These are phyloP conservation scores for Ditylenchus dipsaci DNA, from an alignment of 1,140 invertebrate genomes.

Conservation along the genomic window DNA sequence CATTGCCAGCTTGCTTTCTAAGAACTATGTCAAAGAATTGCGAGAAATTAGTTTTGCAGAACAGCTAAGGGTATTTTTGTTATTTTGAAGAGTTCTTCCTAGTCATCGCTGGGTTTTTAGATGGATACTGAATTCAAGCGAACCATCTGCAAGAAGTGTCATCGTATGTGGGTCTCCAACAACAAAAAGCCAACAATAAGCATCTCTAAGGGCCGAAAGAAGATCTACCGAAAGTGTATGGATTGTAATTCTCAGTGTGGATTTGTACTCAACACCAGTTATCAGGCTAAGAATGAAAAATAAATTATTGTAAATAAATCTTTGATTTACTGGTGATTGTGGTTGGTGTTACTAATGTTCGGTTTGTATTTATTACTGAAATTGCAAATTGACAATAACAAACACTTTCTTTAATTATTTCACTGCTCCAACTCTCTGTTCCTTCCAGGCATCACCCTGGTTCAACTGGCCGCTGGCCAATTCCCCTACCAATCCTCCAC, in stretches of 20 bases:
- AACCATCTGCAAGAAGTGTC: slow-evolving; percentile 5
- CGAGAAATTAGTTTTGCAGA: slow-evolving; percentile 2
- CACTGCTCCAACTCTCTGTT: too few species aligned
- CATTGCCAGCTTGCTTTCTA: background rate
- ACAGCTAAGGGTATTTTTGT: background rate
- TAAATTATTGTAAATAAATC: too few species aligned
- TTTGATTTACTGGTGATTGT: too few species aligned
- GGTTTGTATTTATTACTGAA: too few species aligned
- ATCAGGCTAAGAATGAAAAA: background rate
- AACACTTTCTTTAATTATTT: too few species aligned
- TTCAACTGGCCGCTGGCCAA: slow-evolving; percentile 45
- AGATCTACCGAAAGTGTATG: background rate
- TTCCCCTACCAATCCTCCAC: slow-evolving; percentile 31
- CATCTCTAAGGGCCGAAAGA: background rate
- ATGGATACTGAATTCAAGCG: slow-evolving; percentile 9
- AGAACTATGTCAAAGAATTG: slow-evolving; percentile 1
- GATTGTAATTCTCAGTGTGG: background rate
- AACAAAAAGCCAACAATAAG: background rate
- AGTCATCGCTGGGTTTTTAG: background rate
- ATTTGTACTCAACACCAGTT: background rate
- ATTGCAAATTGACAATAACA: too few species aligned
- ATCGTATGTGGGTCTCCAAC: slow-evolving; percentile 1
- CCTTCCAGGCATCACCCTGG: slow-evolving; percentile 74
- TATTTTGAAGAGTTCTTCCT: too few species aligned
- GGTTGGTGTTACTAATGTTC: too few species aligned